Evolutionary conservation across 1,140 invertebrate species (phyloP), one percentile per base, ranked within the genome.

Genomic region (Oppia nitens): DNA sequence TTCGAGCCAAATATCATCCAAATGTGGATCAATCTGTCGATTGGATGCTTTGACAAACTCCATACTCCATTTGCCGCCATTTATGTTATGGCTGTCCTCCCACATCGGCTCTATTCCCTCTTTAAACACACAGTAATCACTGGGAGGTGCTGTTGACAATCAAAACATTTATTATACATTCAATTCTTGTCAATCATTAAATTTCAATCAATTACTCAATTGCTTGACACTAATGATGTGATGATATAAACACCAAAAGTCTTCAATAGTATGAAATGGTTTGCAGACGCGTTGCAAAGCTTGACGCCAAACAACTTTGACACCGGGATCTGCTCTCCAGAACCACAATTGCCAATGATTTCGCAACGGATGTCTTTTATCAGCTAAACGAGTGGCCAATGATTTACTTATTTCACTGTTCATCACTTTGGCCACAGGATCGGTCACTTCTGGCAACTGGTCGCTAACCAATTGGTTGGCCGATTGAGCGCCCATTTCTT

Each of bases 51-150:
- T n/a, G 53, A 12, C 45, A 14, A 51, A 48, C 23, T 54, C 21
- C 14, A 60, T 27, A 20, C 61, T 9, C 59, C 59, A 62, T 12
- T 59, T 45, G 4, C 62, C 62, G 24, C 62, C 62, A 20, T 40
- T 32, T 12, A 40, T 56, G 40, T 63, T 63, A 12, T 26, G 24
- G n/a, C 25, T 17, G 47, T 63, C 62, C 58, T 63, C 62, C 62
- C 62, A 63, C 62, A 61, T 63, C 3, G 59, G 59, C 24, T 55
- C 25, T 32, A 63, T 63, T 3, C 59, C 62, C 23, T 40, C 21
- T 40, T 63, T 63, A 29, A 63, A 63, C 14, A 63, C 28, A n/a
- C 20, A 57, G 29, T 63, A 63, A 55, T 62, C 62, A 23, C 32
- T 23, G 6, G 32, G 32, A 9, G 32, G 32, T 40, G 17, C 32